Evolutionary conservation across 2,888 invertebrate genomes (phyloP).

Genomic region (Caenorhabditis zanzibari): DNA sequence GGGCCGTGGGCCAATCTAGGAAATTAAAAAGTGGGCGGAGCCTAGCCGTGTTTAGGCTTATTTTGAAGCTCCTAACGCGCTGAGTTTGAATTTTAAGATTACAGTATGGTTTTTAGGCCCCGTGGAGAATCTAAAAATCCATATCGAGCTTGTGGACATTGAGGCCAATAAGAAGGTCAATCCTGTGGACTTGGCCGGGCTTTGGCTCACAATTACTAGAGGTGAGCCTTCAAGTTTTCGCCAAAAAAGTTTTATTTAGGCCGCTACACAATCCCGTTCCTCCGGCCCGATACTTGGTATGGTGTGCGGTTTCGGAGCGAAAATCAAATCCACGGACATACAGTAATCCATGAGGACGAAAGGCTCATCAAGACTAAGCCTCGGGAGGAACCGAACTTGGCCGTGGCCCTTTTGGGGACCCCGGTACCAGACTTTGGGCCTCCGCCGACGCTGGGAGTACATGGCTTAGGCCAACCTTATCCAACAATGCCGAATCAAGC

Average conservation of each 20-base stretch:
- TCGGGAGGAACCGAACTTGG: slow-evolving; percentile 9
- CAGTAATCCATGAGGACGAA: slow-evolving; percentile 66
- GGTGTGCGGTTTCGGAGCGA: slow-evolving; percentile 76
- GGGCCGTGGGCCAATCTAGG: too few species aligned
- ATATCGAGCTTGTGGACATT: slow-evolving; percentile 80
- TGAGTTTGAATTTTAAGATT: slow-evolving; percentile 1
- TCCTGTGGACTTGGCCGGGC: slow-evolving; percentile 77
- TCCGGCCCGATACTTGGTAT: slow-evolving; percentile 80
- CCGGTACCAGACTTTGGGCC: background rate
- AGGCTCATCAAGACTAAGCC: slow-evolving; percentile 62
- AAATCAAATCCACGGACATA: slow-evolving; percentile 59
- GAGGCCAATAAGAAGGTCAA: slow-evolving; percentile 75
- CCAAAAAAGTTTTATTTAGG: slow-evolving; percentile 65
- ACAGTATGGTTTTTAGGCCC: slow-evolving; percentile 61
- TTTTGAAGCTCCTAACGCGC: background rate
- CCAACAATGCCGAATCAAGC: background rate
- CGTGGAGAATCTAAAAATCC: slow-evolving; percentile 69
- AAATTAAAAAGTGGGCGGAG: background rate
- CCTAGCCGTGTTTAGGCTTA: background rate
- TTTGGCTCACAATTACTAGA: slow-evolving; percentile 79
- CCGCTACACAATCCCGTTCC: slow-evolving; percentile 81
- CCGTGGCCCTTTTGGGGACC: slow-evolving; percentile 7
- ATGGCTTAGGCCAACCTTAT: background rate
- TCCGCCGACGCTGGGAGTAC: slow-evolving; percentile 24
- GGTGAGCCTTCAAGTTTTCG: slow-evolving; percentile 64